Conservation (phyloP, 2,797 vertebrate species). For the Moxostoma hubbsi region DNA sequence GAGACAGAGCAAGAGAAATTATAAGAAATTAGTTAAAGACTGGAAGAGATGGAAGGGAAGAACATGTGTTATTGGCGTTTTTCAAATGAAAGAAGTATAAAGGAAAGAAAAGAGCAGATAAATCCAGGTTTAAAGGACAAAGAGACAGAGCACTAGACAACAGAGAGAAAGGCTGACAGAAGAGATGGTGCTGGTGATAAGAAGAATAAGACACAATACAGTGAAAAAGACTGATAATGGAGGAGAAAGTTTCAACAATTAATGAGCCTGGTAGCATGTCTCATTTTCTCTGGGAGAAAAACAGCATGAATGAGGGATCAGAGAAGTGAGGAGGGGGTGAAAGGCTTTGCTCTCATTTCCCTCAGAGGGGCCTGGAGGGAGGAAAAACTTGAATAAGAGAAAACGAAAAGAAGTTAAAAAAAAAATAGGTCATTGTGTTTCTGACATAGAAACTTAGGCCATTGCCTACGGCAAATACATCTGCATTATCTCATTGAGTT, state of each 20-base stretch:
- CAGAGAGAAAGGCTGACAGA: slow-evolving; percentile 27
- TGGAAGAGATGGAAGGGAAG: slow-evolving; percentile 25
- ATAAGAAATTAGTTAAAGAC: slow-evolving; percentile 23
- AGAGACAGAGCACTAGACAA: slow-evolving; percentile 25
- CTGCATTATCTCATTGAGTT: slow-evolving; percentile 39
- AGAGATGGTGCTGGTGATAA: neutral
- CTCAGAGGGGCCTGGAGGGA: slow-evolving; percentile 54
- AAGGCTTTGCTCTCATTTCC: slow-evolving; percentile 51
- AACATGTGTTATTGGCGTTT: slow-evolving; percentile 15
- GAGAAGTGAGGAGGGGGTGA: slow-evolving; percentile 37
- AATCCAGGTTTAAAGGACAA: slow-evolving; percentile 28
- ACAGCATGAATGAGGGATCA: slow-evolving; percentile 45
- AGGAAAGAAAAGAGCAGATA: slow-evolving; percentile 27
- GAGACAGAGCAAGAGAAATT: slow-evolving; percentile 1
- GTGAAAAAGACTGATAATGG: slow-evolving; percentile 40
- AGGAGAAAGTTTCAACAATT: slow-evolving; percentile 52
- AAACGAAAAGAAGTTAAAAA: slow-evolving; percentile 15
- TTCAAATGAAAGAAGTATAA: slow-evolving; percentile 28
- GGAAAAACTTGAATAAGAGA: slow-evolving; percentile 48
- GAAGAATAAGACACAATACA: slow-evolving; percentile 30
- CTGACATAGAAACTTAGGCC: slow-evolving; percentile 57
- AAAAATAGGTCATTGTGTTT: slow-evolving; percentile 55
- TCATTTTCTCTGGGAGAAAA: slow-evolving; percentile 48
- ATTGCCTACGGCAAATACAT: slow-evolving; percentile 35
- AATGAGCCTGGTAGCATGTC: slow-evolving; percentile 46